phyloP scores from a whole-genome alignment of 2,888 invertebrate genomes.

The Villa cingulata region DNA sequence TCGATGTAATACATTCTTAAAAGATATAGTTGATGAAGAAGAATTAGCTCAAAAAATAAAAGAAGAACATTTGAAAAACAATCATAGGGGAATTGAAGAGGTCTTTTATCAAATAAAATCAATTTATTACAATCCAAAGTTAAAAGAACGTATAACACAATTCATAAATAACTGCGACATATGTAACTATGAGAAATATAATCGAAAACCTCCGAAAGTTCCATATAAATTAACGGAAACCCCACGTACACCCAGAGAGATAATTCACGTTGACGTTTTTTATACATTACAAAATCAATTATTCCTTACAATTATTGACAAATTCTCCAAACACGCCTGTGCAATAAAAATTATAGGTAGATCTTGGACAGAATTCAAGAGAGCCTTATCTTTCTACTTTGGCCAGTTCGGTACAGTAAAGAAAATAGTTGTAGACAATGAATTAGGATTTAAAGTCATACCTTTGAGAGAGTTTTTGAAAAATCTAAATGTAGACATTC shows the following conservation, averaged over 20 bases:
- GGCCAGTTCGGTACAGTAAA: constrained; percentile 10
- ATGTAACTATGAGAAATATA: constrained; percentile 13
- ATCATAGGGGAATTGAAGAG: too few species aligned
- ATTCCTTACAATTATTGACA: constrained; percentile 17
- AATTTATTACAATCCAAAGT: constrained; percentile 11
- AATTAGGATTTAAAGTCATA: constrained; percentile 15
- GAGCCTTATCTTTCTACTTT: constrained; percentile 10
- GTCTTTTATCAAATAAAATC: constrained; percentile 12
- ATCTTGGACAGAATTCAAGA: constrained; percentile 9
- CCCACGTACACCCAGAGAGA: constrained; percentile 16
- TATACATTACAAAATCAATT: constrained; percentile 11
- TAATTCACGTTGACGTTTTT: constrained; percentile 18
- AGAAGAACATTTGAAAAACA: constrained; percentile 12
- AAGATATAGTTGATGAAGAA: constrained; percentile 8
- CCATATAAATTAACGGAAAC: constrained; percentile 13
- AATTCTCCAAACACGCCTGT: constrained; percentile 17
- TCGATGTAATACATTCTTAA: neutral
- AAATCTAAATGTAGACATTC: neutral
- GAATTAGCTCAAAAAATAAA: constrained; percentile 11
- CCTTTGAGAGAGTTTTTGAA: neutral
- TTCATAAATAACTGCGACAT: constrained; percentile 1
- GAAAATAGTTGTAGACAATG: constrained; percentile 13
- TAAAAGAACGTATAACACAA: constrained; percentile 2
- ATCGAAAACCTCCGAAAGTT: constrained; percentile 11
- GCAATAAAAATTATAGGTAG: constrained; percentile 13